Base-by-base conservation (phyloP, 2,113 vertebrate genomes). In the Catharus bicknelli region DNA sequence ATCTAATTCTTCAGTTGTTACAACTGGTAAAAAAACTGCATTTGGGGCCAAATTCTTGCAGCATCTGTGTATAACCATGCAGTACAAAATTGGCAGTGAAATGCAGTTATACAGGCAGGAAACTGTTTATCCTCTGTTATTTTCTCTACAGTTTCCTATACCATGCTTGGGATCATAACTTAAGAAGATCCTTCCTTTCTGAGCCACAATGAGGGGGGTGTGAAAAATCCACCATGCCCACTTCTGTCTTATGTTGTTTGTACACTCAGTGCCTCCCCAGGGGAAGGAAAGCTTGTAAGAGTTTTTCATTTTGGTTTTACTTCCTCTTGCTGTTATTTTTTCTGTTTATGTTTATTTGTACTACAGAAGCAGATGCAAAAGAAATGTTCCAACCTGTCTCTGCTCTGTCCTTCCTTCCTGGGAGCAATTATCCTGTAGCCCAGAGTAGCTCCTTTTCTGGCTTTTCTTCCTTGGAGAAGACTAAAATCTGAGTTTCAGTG, bases 1-100 rank as follows among this genome's bases (percentile, higher is more conserved):
- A 93, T 79, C 81, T 92, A 96, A 96, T 91, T 83, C 76, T 89
- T 94, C 67, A 88, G 86, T 91, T 95, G 75, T 91, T 79, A 78
- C 72, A 95, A 83, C 64, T 91, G 91, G 92, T 80, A 90, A 86
- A 48, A 81, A 62, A 76, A 10, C 38, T 82, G 82, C 23, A 68
- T 91, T 91, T n/a, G 29, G 26, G 83, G 66, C 73, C 91, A 94
- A 86, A 94, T 86, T 38, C 83, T 88, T 89, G 62, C 26, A 84
- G 76, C 83, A 88, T 91, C 83, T 91, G 70, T 87, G 68, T 59
- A 77, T 66, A 88, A 43, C 59, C 34, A 88, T 57, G 27, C 63
- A 85, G 74, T 68, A 72, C 38, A 77, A 84, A 95, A 90, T 4
- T 77, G 80, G 90, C 88, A 93, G 23, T 26, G 62, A 90, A 54